A percentile compares a stretch with the other conserved stretches of the same genome.
These are phyloP conservation scores for Esox lucius DNA, from an alignment of 2,797 vertebrate species.

Conservation along the genomic window DNA sequence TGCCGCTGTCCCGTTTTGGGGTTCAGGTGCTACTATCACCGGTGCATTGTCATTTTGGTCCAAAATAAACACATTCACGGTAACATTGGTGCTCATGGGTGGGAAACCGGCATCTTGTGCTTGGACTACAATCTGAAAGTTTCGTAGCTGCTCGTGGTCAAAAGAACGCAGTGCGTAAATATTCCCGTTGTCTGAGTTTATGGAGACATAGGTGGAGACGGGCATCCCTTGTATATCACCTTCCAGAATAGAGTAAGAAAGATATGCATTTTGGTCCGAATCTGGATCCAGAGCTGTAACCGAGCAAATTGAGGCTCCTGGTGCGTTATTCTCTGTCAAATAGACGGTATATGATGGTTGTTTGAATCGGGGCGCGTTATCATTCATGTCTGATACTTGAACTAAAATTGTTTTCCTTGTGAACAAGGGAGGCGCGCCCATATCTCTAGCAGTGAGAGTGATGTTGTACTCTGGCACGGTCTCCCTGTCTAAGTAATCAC, in stretches of 20 bases:
- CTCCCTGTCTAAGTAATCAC: constrained; percentile 82
- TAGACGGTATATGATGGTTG: constrained; percentile 87
- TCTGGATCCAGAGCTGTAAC: constrained; percentile 83
- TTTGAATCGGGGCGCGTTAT: constrained; percentile 83
- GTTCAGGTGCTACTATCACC: constrained; percentile 70
- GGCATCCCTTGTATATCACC: constrained; percentile 82
- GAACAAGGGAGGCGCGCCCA: constrained; percentile 80
- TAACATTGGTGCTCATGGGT: constrained; percentile 77
- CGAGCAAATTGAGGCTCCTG: constrained; percentile 85
- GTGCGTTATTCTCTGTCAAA: constrained; percentile 86
- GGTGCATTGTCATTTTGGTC: constrained; percentile 90
- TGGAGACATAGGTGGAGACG: constrained; percentile 85
- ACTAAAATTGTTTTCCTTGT: constrained; percentile 78
- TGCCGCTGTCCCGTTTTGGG: constrained; percentile 73
- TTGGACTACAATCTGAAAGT: constrained; percentile 81
- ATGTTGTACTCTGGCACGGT: constrained; percentile 76
- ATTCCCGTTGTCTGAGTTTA: constrained; percentile 88
- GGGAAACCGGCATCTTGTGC: constrained; percentile 87
- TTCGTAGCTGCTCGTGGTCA: constrained; percentile 85
- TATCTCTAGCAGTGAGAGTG: constrained; percentile 82
- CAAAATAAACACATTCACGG: constrained; percentile 80
- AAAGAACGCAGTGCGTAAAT: constrained; percentile 89
- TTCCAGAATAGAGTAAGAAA: constrained; percentile 85
- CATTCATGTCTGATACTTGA: constrained; percentile 85
- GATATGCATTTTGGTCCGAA: constrained; percentile 81